Base-by-base conservation (phyloP, 2,888 invertebrate species). In the Orthosia incerta region DNA sequence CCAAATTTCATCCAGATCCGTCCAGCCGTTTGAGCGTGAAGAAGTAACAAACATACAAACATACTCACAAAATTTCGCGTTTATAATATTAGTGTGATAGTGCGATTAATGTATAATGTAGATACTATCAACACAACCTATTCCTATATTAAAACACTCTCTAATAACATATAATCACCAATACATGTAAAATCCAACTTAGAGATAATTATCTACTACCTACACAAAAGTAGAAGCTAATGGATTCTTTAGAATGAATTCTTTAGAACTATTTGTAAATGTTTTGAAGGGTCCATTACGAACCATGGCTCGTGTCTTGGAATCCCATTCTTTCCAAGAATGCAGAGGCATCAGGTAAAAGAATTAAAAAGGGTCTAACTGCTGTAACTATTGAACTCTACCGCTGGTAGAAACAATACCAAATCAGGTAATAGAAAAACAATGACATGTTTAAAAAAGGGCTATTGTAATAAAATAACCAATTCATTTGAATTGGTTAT, bases 241-340 rank as follows among this genome's bases (percentile, higher is more conserved):
- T 62, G 46, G 57, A 72, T 31, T n/a, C n/a, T n/a, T n/a, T n/a
- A n/a, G n/a, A n/a, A n/a, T n/a, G n/a, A 64, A 55, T 62, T 60
- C 26, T 50, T 23, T 53, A 51, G 45, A 79, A 73, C 48, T 53
- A 79, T 62, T 73, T 76, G 56, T 75, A 53, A 70, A 65, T 60
- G 57, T 65, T 53, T 66, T 15, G 23, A 51, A 71, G 20, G 20
- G 57, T 65, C 48, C 48, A 67, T 79, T 64, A 68, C 45, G 45
- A 48, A 64, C 61, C 5, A n/a, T 26, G 9, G 26, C 45, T 20
- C 46, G 39, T 66, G 57, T 56, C 51, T 68, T n/a, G 51, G 72
- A 72, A 80, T 79, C 76, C 74, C 71, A 73, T 80, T 78, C 53
- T 64, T 86, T 82, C 84, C 70, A 63, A 75, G 84, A 87, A 87